A percentile compares a stretch with the other conserved stretches of the same genome.
Conservation (phyloP, 2,888 invertebrate genomes). For the Dione vanillae region DNA sequence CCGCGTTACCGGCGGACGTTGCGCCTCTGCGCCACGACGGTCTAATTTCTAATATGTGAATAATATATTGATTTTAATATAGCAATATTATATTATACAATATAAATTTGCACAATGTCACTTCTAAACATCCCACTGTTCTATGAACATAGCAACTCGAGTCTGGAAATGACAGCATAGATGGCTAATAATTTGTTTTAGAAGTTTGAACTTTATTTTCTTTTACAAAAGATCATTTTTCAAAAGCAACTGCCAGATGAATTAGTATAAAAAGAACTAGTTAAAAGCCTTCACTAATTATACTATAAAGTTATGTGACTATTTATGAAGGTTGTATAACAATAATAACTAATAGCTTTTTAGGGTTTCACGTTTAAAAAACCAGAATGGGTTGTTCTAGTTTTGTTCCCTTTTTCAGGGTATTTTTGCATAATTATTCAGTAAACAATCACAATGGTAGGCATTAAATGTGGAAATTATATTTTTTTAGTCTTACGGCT, state of each 20-base stretch:
- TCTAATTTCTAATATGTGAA: too few relatives aligned
- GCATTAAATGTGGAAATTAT: too few relatives aligned
- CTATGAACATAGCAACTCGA: slow-evolving; percentile 27
- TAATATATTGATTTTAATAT: too few relatives aligned
- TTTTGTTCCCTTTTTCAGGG: neutral
- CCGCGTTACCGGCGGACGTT: too few relatives aligned
- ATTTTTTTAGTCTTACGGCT: too few relatives aligned
- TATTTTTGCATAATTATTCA: neutral
- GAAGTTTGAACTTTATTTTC: slow-evolving; percentile 3
- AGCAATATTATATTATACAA: neutral
- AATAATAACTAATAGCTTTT: slow-evolving; percentile 2
- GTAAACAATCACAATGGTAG: too few relatives aligned
- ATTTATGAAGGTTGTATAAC: slow-evolving; percentile 16
- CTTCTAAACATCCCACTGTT: neutral
- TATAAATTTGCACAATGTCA: neutral
- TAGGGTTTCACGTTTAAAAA: slow-evolving; percentile 1
- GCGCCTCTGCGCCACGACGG: too few relatives aligned
- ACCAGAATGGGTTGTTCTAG: neutral
- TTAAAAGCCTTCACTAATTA: slow-evolving; percentile 35
- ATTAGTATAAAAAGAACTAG: slow-evolving; percentile 29
- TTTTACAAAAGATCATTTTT: neutral
- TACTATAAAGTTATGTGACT: slow-evolving; percentile 25
- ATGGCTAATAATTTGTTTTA: slow-evolving; percentile 14
- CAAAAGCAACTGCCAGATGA: neutral
- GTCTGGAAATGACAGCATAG: slow-evolving; percentile 42